These are phyloP conservation scores for Drosophila mauritiana DNA, from an alignment of 1,140 invertebrate species.

Conservation along the genomic window DNA sequence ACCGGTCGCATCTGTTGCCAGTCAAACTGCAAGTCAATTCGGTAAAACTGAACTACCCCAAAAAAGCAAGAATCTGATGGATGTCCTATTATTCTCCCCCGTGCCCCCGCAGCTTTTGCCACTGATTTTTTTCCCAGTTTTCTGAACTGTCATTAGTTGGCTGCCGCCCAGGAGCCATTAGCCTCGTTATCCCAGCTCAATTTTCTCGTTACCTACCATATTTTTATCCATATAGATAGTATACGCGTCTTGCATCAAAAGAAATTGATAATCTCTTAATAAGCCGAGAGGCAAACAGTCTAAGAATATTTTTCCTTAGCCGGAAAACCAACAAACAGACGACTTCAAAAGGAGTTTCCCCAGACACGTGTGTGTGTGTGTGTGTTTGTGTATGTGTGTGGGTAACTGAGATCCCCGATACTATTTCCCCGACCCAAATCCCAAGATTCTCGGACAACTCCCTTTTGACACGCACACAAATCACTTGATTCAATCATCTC, in stretches of 20 bases:
- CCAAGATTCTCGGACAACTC: slow-evolving; percentile 3
- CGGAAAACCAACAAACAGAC: slow-evolving; percentile 63
- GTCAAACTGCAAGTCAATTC: slow-evolving; percentile 30
- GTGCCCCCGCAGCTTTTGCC: neutral
- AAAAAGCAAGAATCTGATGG: slow-evolving; percentile 10
- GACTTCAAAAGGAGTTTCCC: slow-evolving; percentile 52
- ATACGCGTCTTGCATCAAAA: slow-evolving; percentile 62
- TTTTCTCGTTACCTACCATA: slow-evolving; percentile 34
- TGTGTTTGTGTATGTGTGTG: slow-evolving; percentile 6
- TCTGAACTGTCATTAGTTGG: neutral
- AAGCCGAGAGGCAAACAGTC: slow-evolving; percentile 61
- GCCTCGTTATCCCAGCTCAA: slow-evolving; percentile 46
- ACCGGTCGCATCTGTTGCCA: slow-evolving; percentile 34
- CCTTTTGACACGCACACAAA: slow-evolving; percentile 77
- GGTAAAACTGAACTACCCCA: neutral
- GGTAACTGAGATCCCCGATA: neutral
- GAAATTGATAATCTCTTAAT: slow-evolving; percentile 82
- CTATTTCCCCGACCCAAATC: neutral
- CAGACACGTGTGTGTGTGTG: slow-evolving; percentile 29
- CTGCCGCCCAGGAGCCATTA: slow-evolving; percentile 24
- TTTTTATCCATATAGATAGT: slow-evolving; percentile 13
- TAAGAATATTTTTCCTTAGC: slow-evolving; percentile 40
- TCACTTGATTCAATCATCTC: slow-evolving; percentile 84
- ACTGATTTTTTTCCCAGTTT: neutral
- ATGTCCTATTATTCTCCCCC: neutral